These are phyloP conservation scores for Ameiurus melas DNA, from an alignment of 2,113 vertebrate species.

Conservation along the genomic window DNA sequence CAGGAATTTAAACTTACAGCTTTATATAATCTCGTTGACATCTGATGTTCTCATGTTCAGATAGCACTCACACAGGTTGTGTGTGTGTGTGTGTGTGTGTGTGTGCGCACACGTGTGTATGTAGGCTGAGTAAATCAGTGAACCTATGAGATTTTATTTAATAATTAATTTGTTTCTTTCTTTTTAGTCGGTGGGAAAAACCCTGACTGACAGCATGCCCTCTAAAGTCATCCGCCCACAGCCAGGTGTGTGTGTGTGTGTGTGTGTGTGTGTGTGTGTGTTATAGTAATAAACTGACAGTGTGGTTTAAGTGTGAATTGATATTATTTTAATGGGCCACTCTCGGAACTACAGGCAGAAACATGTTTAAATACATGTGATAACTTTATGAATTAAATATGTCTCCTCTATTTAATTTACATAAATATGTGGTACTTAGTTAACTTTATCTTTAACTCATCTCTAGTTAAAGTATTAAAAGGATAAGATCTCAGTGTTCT, in stretches of 20 bases:
- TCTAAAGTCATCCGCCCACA: slow-evolving; percentile 72
- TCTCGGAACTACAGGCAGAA: neutral
- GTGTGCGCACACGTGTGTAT: neutral
- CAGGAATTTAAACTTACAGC: neutral
- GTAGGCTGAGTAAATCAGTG: neutral
- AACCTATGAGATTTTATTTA: neutral
- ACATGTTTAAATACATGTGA: neutral
- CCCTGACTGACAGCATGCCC: slow-evolving; percentile 56
- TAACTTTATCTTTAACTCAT: too few relatives aligned
- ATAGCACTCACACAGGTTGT: neutral
- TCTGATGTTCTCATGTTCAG: too few relatives aligned
- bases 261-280: neutral
- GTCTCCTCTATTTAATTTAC: too few relatives aligned
- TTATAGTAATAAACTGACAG: neutral
- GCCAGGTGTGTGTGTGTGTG: slow-evolving; percentile 60
- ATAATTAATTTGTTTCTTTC: slow-evolving; percentile 19
- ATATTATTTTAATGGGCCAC: too few relatives aligned
- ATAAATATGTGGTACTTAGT: too few relatives aligned
- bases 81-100: neutral
- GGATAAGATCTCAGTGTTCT: too few relatives aligned
- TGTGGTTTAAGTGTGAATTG: neutral
- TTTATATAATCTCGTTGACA: neutral
- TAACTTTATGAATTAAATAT: too few relatives aligned
- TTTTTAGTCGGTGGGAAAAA: slow-evolving; percentile 64
- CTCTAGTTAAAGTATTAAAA: too few relatives aligned